Evolutionary conservation across 2,113 vertebrate genomes (phyloP).

Genomic region (Coturnix japonica): DNA sequence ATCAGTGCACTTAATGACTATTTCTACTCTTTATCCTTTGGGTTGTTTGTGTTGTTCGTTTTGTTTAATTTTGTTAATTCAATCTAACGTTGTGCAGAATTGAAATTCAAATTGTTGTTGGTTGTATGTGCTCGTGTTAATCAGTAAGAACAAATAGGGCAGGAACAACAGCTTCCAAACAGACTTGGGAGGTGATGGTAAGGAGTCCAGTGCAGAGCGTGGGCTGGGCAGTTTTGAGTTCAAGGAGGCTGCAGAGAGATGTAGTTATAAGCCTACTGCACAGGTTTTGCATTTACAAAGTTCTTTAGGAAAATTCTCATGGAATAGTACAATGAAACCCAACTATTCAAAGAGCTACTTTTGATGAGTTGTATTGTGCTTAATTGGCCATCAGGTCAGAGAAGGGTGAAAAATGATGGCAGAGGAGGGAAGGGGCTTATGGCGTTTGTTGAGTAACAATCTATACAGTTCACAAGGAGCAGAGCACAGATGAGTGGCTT

Average conservation of each 20-base stretch:
- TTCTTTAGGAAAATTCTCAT: not conserved
- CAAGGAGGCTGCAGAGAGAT: not conserved
- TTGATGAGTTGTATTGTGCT: constrained; percentile 5
- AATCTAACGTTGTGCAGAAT: not conserved
- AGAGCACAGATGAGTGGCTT: not conserved
- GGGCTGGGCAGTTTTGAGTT: not conserved
- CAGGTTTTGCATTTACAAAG: not conserved
- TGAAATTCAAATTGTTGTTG: not conserved
- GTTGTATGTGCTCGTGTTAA: not conserved
- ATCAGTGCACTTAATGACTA: not conserved
- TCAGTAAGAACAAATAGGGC: not conserved
- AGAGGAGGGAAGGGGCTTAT: not conserved
- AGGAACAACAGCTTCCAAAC: not conserved
- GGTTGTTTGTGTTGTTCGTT: no score
- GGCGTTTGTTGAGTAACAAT: not conserved
- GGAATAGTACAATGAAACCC: no score
- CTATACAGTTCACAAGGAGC: not conserved
- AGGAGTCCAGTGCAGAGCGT: not conserved
- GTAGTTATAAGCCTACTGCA: not conserved
- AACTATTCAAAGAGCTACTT: not conserved
- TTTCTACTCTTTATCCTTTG: not conserved
- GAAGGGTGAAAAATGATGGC: not conserved
- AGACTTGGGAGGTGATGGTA: not conserved
- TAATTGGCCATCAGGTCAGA: constrained; percentile 4
- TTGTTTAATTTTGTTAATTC: not conserved